These are phyloP conservation scores for Tachina lurida DNA, from an alignment of 2,888 invertebrate genomes.

Conservation along the genomic window DNA sequence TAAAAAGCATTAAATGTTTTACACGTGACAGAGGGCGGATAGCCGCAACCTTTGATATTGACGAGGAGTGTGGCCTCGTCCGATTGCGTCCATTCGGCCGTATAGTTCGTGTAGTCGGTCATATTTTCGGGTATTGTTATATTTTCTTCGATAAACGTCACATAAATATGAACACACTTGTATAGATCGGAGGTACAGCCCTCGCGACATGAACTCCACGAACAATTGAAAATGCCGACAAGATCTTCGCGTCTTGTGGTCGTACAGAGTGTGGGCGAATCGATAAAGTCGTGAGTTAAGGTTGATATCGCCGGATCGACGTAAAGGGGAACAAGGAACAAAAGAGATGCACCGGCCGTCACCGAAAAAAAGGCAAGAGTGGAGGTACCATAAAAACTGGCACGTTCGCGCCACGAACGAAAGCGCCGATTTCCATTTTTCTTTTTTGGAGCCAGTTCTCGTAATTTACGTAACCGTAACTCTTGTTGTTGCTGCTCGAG, in stretches of 20 bases:
- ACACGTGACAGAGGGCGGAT: slow-evolving; percentile 94
- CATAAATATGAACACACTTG: slow-evolving; percentile 87
- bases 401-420: slow-evolving; percentile 86
- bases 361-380: slow-evolving; percentile 88
- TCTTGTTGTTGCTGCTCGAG: slow-evolving; percentile 90
- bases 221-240: slow-evolving; percentile 93
- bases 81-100: slow-evolving; percentile 82
- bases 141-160: slow-evolving; percentile 83
- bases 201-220: slow-evolving; percentile 95
- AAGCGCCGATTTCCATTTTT: slow-evolving; percentile 84
- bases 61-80: slow-evolving; percentile 87
- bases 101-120: slow-evolving; percentile 82
- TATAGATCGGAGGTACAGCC: slow-evolving; percentile 93
- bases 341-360: slow-evolving; percentile 88
- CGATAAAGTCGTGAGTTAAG: slow-evolving; percentile 93
- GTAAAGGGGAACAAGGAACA: slow-evolving; percentile 89
- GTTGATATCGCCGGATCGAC: slow-evolving; percentile 95
- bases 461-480: slow-evolving; percentile 86
- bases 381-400: slow-evolving; percentile 88
- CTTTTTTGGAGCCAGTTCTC: slow-evolving; percentile 85
- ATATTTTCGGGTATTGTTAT: slow-evolving; percentile 82
- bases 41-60: slow-evolving; percentile 95
- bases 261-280: slow-evolving; percentile 92
- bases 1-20: slow-evolving; percentile 89
- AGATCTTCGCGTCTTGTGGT: slow-evolving; percentile 92